Evolutionary conservation across 2,797 vertebrate species (phyloP).

Genomic region (Pseudochaenichthys georgianus): DNA sequence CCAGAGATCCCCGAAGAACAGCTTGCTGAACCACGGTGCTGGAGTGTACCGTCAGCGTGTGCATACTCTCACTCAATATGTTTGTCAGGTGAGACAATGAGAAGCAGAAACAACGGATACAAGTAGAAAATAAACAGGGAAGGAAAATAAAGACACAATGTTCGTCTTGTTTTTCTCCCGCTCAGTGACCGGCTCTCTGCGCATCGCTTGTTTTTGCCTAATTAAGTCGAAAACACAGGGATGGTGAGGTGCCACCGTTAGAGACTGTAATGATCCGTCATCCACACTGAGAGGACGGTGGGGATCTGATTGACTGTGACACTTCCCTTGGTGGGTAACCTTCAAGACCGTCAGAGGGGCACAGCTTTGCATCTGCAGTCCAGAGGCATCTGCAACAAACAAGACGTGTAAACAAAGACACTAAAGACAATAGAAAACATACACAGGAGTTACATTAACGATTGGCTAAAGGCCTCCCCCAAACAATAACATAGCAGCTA

Average conservation of each 20-base stretch:
- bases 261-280: constrained; percentile 72
- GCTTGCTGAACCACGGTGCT: constrained; percentile 18
- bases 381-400: constrained; percentile 3
- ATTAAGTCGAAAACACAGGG: constrained; percentile 54
- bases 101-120: constrained; percentile 28
- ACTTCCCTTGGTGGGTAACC: constrained; percentile 64
- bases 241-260: constrained; percentile 61
- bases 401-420: background rate
- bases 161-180: constrained; percentile 42
- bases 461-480: too few species aligned
- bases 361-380: constrained; percentile 13
- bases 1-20: constrained; percentile 38
- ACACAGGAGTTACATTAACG: background rate
- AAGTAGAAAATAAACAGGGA: constrained; percentile 1
- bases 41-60: background rate
- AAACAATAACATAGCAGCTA: too few species aligned
- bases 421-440: background rate
- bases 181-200: constrained; percentile 39
- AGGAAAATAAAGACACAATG: constrained; percentile 33
- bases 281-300: constrained; percentile 57
- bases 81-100: constrained; percentile 47
- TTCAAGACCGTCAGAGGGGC: constrained; percentile 43
- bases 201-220: constrained; percentile 62
- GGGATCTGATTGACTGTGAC: constrained; percentile 73
- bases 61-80: constrained; percentile 24